Conservation (phyloP, 2,797 vertebrate species). For the Lepidocolaptes lacrymiger region DNA sequence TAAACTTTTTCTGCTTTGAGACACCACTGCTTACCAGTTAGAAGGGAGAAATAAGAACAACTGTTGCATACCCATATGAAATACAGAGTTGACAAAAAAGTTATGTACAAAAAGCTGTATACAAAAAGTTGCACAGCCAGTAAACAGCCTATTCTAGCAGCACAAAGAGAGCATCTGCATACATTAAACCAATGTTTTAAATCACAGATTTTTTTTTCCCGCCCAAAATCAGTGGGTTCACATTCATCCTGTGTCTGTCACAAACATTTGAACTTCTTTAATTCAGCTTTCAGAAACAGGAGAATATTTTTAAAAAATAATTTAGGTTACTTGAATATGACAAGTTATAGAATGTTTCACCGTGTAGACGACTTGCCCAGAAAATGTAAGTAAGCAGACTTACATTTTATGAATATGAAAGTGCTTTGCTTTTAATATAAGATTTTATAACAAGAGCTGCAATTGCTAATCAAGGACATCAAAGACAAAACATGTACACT, state of each 20-base stretch:
- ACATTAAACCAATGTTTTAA: accelerated
- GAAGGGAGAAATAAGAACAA: not conserved
- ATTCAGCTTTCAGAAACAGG: not conserved
- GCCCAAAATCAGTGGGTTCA: not conserved
- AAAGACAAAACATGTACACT: not conserved
- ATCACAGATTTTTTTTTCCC: not conserved
- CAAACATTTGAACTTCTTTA: not conserved
- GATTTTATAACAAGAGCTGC: not conserved
- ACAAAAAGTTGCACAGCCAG: not conserved
- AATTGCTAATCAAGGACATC: constrained; percentile 23
- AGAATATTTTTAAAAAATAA: not conserved
- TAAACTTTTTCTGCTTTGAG: not conserved
- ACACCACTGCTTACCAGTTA: not conserved
- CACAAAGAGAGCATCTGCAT: not conserved
- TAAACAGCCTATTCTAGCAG: not conserved
- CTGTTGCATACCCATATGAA: not conserved
- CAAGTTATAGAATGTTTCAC: not conserved
- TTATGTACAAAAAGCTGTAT: not conserved
- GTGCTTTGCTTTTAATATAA: not conserved
- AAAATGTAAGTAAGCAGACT: not conserved
- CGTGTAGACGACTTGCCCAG: not conserved
- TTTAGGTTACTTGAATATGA: not conserved
- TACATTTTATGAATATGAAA: not conserved
- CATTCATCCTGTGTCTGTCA: not conserved
- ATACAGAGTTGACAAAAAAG: not conserved